A percentile compares a stretch with the other conserved stretches of the same genome.
Evolutionary conservation across 2,113 vertebrate species (phyloP).

Genomic region (human (Homo sapiens)): GRCh38 chr2:26501-27000

Average conservation of each 20-base stretch:
- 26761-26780: background rate
- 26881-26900: rapidly evolving
- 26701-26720: background rate
- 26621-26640: background rate
- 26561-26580: background rate
- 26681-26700: background rate
- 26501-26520: background rate
- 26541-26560: background rate
- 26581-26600: background rate
- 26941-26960: background rate
- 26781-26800: background rate
- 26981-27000: background rate
- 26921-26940: background rate
- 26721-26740: background rate
- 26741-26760: rapidly evolving
- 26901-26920: background rate
- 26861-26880: background rate
- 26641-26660: too few species aligned
- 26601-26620: background rate
- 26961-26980: background rate
- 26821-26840: background rate
- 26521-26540: background rate
- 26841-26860: background rate
- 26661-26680: background rate
- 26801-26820: background rate